Base-by-base conservation (phyloP, 1,140 invertebrate genomes). In the Meloidogyne floridensis region DNA sequence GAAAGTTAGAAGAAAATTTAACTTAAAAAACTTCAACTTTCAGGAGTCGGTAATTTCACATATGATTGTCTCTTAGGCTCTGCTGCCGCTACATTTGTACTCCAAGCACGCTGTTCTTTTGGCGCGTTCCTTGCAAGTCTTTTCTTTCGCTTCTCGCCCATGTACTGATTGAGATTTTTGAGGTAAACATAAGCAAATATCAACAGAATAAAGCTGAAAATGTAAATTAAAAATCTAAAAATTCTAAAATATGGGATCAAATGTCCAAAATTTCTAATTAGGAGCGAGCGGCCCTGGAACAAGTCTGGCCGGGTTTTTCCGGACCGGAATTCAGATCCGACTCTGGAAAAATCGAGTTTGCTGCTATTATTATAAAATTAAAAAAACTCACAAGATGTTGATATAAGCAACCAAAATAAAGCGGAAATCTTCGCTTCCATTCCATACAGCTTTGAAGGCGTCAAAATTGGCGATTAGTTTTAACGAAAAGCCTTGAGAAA, bases 151-250 rank as follows among this genome's bases (percentile, higher is more conserved):
- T 65, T 65, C 59, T 65, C 59, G 0, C 59, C 59, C 59, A 65
- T 65, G 15, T 65, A 65, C n/a, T 65, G 59, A 65, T 65, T 65
- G 15, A 65, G 59, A 65, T 65, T 65, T 65, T 65, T 65, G 10
- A 65, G 59, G n/a, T n/a, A 65, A 7, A 65, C 59, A 6, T n/a
- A 65, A n/a, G 59, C 59, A 65, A 65, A 65, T 15, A 65, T 15
- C 4, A 65, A 8, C 59, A 65, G 15, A 7, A 65, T 65, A 6
- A 65, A n/a, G 6, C 59, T 65, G 6, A 65, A 18, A 65, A 54
- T 1, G 8, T 54, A 11, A 9, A 54, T 54, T 54, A 3, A 9
- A 54, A 11, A 11, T 54, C 10, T 54, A 54, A 54, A 54, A 9
- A 54, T 10, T 54, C 11, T 10, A 54, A 15, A 13, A 20, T 4